Percentiles rank a stretch among this genome's conserved stretches.
These are phyloP conservation scores for Chlorospingus flavigularis DNA, from an alignment of 2,797 vertebrate genomes.

Conservation along the genomic window DNA sequence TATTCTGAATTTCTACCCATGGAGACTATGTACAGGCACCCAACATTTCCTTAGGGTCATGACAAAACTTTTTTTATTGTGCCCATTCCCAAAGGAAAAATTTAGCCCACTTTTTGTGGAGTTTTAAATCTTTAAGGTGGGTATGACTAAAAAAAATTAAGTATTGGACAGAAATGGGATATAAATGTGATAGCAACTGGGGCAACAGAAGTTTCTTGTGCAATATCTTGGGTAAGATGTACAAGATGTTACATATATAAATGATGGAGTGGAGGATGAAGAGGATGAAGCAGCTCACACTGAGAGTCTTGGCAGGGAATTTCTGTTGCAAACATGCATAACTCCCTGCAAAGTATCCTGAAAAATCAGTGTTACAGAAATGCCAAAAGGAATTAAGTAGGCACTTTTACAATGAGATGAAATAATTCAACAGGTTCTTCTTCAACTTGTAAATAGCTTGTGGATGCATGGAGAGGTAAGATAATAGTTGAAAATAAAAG, in stretches of 20 bases:
- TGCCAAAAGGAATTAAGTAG: neutral
- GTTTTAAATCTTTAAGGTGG: neutral
- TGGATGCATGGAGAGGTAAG: neutral
- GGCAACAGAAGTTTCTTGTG: neutral
- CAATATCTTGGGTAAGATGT: neutral
- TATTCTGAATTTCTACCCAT: neutral
- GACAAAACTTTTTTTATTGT: neutral
- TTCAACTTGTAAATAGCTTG: neutral
- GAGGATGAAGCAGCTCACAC: neutral
- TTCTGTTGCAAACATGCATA: rapidly evolving
- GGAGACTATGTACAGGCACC: neutral
- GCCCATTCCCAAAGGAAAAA: neutral
- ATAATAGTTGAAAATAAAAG: neutral
- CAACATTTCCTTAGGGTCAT: neutral
- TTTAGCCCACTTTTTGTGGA: neutral
- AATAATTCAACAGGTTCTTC: neutral
- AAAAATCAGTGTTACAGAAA: neutral
- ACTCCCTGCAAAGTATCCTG: neutral
- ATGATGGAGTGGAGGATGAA: neutral
- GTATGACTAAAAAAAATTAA: neutral
- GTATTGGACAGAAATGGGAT: neutral
- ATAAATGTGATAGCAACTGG: neutral
- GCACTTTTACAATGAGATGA: neutral
- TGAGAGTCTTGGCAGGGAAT: neutral
- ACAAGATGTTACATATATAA: neutral